phyloP scores from a whole-genome alignment of 2,888 invertebrate species.

The Pseudoips prasinana region DNA sequence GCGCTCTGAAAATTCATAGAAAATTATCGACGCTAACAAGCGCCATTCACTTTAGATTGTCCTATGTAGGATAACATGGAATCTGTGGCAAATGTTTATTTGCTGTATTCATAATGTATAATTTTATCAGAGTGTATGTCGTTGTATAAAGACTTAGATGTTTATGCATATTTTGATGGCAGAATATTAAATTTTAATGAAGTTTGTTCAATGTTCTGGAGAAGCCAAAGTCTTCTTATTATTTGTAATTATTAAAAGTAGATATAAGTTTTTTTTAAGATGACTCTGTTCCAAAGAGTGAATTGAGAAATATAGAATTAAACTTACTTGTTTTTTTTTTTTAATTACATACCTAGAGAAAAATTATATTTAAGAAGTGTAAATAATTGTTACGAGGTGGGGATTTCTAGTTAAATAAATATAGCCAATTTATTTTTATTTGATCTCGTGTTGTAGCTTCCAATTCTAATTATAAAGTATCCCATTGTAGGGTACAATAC shows the following conservation, averaged over 20 bases:
- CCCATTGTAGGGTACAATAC: too few species aligned
- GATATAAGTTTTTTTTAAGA: slow-evolving; percentile 50
- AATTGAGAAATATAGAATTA: slow-evolving; percentile 47
- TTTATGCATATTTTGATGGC: slow-evolving; percentile 17
- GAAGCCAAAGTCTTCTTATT: slow-evolving; percentile 78
- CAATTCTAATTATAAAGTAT: too few species aligned
- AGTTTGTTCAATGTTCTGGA: slow-evolving; percentile 55
- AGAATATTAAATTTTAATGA: slow-evolving; percentile 41
- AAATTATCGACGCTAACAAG: too few species aligned
- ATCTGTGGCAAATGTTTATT: neutral
- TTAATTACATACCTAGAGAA: too few species aligned
- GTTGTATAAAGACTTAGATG: slow-evolving; percentile 23
- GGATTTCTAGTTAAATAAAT: too few species aligned
- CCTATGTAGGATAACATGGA: neutral
- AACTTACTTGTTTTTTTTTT: slow-evolving; percentile 24
- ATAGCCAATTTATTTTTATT: too few species aligned
- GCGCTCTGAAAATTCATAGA: too few species aligned
- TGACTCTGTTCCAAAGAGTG: slow-evolving; percentile 41
- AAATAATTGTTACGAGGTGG: too few species aligned
- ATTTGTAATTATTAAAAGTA: slow-evolving; percentile 49
- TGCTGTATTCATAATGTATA: slow-evolving; percentile 11
- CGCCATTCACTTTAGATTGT: too few species aligned
- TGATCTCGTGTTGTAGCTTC: too few species aligned
- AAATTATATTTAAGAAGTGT: too few species aligned
- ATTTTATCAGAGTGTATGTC: slow-evolving; percentile 13